Evolutionary conservation across 2,888 invertebrate species (phyloP).

Genomic region (Acheta domesticus): DNA sequence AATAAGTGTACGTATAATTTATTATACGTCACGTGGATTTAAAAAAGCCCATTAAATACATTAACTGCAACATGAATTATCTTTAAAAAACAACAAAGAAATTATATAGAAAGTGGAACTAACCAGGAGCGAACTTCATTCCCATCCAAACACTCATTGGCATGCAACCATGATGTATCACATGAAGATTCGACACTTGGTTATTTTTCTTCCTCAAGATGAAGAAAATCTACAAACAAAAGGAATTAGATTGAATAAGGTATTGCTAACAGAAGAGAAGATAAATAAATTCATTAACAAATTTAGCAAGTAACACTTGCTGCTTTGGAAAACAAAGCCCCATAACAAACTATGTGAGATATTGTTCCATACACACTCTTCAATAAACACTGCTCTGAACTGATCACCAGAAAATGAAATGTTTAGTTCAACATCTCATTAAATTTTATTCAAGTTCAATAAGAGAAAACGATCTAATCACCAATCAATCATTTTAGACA

Average conservation of each 20-base stretch:
- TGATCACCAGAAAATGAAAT: too few relatives aligned
- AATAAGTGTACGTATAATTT: too few relatives aligned
- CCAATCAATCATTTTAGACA: too few relatives aligned
- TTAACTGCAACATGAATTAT: too few relatives aligned
- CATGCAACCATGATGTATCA: conserved; percentile 96
- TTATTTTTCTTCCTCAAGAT: conserved; percentile 90
- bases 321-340: neutral
- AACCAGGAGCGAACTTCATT: conserved; percentile 90
- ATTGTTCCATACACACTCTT: too few relatives aligned
- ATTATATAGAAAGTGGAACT: conserved; percentile 41
- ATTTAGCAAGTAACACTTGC: neutral
- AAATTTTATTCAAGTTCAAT: too few relatives aligned
- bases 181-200: conserved; percentile 90
- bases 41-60: too few relatives aligned
- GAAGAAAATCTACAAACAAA: conserved; percentile 69
- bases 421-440: too few relatives aligned
- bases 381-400: too few relatives aligned
- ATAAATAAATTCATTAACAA: neutral
- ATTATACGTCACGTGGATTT: too few relatives aligned
- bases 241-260: neutral
- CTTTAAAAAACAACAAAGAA: neutral
- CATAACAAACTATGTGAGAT: too few relatives aligned
- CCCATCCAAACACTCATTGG: conserved; percentile 96
- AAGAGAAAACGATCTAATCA: too few relatives aligned
- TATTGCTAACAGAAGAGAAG: neutral